Conservation (phyloP, 2,888 invertebrate species). For the Lycophotia porphyrea region DNA sequence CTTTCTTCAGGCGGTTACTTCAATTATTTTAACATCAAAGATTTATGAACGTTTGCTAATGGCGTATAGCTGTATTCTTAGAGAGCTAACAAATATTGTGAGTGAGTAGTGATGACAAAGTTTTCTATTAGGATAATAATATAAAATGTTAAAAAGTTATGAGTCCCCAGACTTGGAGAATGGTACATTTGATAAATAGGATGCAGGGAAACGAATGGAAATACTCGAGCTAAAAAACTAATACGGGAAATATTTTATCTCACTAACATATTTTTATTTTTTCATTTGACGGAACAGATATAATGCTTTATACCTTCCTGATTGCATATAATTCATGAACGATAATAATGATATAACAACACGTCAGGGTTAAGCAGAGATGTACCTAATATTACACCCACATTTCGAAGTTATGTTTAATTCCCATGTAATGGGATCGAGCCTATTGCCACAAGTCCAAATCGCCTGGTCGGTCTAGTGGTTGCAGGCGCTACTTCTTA, state of each 20-base stretch:
- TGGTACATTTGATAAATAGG: conserved; percentile 44
- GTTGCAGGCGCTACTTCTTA: background rate
- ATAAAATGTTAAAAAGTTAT: conserved; percentile 46
- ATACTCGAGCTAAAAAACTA: conserved; percentile 37
- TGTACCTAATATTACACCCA: no score
- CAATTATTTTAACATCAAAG: conserved; percentile 23
- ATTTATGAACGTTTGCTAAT: background rate
- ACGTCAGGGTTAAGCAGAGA: background rate
- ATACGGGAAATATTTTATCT: conserved; percentile 12
- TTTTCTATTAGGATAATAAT: conserved; percentile 23
- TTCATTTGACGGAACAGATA: background rate
- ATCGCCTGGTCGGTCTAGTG: background rate
- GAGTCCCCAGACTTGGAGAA: conserved; percentile 38
- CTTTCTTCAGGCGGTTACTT: conserved; percentile 10
- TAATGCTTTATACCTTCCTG: background rate
- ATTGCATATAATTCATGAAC: background rate
- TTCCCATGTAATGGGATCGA: background rate
- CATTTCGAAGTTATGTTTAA: background rate
- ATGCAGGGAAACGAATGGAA: conserved; percentile 28
- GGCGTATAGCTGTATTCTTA: background rate
- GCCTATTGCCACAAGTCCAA: background rate
- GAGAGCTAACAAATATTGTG: conserved; percentile 9
- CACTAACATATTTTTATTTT: background rate
- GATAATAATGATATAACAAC: background rate
- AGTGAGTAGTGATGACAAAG: conserved; percentile 11